phyloP scores from a whole-genome alignment of 2,113 vertebrate species.

The Chroicocephalus ridibundus region DNA sequence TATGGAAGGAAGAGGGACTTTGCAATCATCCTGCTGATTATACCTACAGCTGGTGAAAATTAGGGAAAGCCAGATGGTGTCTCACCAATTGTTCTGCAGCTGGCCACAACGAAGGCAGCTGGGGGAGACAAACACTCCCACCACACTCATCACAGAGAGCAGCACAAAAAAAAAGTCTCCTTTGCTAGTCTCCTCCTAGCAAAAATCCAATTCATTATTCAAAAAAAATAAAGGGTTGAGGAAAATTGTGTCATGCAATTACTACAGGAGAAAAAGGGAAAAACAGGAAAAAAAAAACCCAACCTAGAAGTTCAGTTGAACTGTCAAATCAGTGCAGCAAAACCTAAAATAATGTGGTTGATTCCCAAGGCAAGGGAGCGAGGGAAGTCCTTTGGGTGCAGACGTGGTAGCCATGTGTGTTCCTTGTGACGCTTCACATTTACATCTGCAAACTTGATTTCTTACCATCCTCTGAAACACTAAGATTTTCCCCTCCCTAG shows the following conservation, averaged over 20 bases:
- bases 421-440: not conserved
- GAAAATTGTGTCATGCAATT: not conserved
- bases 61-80: slow-evolving; percentile 37
- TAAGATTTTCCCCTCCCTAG: not conserved
- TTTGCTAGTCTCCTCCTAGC: not conserved
- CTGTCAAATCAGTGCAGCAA: not conserved
- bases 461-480: not conserved
- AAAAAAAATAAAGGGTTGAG: not conserved
- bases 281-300: rapidly evolving
- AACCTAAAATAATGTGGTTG: not conserved
- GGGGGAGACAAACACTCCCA: slow-evolving; percentile 14
- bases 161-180: not conserved
- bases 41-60: slow-evolving; percentile 45
- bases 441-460: not conserved
- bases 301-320: not conserved
- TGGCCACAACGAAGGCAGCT: slow-evolving; percentile 11
- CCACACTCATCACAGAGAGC: not conserved
- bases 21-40: slow-evolving; percentile 36
- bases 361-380: not conserved
- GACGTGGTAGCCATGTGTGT: rapidly evolving
- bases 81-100: slow-evolving; percentile 55
- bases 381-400: not conserved
- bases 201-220: not conserved
- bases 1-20: not conserved
- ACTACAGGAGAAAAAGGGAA: not conserved